A percentile compares a stretch with the other conserved stretches of the same genome.
These are phyloP conservation scores for Trachymyrmex septentrionalis DNA, from an alignment of 1,140 invertebrate species.

Conservation along the genomic window DNA sequence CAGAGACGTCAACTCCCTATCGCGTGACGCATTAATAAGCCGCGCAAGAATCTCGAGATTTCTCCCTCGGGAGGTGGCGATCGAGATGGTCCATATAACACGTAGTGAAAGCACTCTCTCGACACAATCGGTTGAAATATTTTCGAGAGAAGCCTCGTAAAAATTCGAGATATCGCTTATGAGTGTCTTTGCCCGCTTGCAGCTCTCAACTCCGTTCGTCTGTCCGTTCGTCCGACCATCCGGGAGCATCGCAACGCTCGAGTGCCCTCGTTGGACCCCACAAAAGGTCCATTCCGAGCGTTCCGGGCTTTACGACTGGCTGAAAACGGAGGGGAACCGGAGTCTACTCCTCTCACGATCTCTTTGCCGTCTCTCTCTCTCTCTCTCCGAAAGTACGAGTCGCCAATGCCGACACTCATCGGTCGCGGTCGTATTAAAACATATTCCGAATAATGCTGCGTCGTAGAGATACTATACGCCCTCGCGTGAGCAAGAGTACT, in stretches of 20 bases:
- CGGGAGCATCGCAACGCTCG: conserved; percentile 55
- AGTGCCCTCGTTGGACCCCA: conserved; percentile 58
- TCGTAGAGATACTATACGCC: conserved; percentile 8
- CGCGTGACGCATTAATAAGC: conserved; percentile 51
- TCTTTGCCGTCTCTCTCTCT: conserved; percentile 24
- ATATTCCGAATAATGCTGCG: conserved; percentile 35
- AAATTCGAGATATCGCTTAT: conserved; percentile 73
- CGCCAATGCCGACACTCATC: conserved; percentile 31
- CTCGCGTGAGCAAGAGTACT: background rate
- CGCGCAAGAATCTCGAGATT: conserved; percentile 15
- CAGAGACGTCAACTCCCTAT: conserved; percentile 49
- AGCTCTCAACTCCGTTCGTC: background rate
- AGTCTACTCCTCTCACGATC: conserved; percentile 34
- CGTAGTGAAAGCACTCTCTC: conserved; percentile 58
- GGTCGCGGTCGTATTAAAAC: conserved; percentile 41
- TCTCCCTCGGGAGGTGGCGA: conserved; percentile 5
- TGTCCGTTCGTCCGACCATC: conserved; percentile 24
- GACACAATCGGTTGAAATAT: conserved; percentile 78
- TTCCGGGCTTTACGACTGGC: conserved; percentile 69
- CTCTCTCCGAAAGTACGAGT: conserved; percentile 27
- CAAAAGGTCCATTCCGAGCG: conserved; percentile 69
- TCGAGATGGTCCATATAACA: conserved; percentile 29
- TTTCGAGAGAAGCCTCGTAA: conserved; percentile 76
- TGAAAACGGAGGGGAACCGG: conserved; percentile 51
- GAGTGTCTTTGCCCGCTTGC: conserved; percentile 63